These are phyloP conservation scores for Rhingia rostrata DNA, from an alignment of 2,888 invertebrate genomes.

Conservation along the genomic window DNA sequence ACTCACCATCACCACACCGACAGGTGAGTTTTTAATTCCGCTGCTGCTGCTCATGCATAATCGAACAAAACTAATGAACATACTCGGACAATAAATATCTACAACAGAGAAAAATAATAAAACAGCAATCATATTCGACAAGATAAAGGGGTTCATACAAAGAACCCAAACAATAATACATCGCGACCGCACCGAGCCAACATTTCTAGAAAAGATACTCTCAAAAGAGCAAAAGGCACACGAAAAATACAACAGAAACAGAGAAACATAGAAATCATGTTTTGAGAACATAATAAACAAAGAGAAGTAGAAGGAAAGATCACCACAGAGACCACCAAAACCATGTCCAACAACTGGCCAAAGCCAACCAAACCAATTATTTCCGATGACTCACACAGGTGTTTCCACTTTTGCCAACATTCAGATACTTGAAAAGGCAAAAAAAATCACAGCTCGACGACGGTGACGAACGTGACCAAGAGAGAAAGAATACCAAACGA, in stretches of 20 bases:
- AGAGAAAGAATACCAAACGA: constrained; percentile 22
- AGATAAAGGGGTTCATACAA: constrained; percentile 32
- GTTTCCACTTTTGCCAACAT: constrained; percentile 75
- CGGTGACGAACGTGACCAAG: constrained; percentile 42
- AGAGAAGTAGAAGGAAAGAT: constrained; percentile 28
- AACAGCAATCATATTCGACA: constrained; percentile 29
- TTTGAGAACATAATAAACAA: constrained; percentile 66
- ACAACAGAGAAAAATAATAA: constrained; percentile 5
- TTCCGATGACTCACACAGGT: constrained; percentile 74
- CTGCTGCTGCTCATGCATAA: constrained; percentile 31
- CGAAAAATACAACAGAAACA: constrained; percentile 13
- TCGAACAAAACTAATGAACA: constrained; percentile 63
- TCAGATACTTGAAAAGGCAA: constrained; percentile 62
- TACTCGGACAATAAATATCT: constrained; percentile 48
- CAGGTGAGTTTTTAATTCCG: constrained; percentile 47
- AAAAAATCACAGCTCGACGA: constrained; percentile 61
- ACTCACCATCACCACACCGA: constrained; percentile 43
- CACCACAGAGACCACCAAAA: constrained; percentile 34
- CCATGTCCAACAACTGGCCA: constrained; percentile 19
- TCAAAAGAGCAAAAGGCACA: constrained; percentile 14
- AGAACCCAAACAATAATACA: constrained; percentile 25
- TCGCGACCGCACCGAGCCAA: neutral
- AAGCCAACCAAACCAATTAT: constrained; percentile 59
- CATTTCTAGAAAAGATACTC: constrained; percentile 4
- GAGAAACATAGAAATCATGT: constrained; percentile 63